Evolutionary conservation across 2,113 vertebrate species (phyloP).

Genomic region (Sula dactylatra): DNA sequence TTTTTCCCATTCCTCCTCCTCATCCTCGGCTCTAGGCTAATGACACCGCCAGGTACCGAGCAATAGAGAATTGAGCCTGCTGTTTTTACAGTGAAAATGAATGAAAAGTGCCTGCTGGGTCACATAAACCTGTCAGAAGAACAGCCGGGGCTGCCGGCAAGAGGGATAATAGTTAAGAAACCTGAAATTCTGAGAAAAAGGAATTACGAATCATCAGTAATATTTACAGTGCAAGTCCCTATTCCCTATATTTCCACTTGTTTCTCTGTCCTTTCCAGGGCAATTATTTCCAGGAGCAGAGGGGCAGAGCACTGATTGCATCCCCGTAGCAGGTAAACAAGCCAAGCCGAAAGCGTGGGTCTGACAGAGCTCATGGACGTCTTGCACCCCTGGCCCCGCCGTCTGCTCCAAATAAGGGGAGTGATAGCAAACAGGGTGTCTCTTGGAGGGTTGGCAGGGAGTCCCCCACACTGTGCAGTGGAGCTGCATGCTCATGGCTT

Average conservation of each 20-base stretch:
- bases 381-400: neutral
- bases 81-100: slow-evolving; percentile 48
- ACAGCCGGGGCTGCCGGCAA: neutral
- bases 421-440: neutral
- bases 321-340: neutral
- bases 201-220: slow-evolving; percentile 40
- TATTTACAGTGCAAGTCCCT: slow-evolving; percentile 9
- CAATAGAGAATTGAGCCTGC: neutral
- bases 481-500: neutral
- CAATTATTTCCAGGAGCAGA: neutral
- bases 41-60: neutral
- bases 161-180: slow-evolving; percentile 54
- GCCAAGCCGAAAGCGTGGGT: fast-evolving
- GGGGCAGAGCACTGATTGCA: neutral
- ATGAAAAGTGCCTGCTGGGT: slow-evolving; percentile 42
- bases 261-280: neutral
- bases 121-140: slow-evolving; percentile 53
- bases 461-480: neutral
- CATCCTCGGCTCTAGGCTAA: neutral
- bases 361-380: neutral
- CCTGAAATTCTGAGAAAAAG: slow-evolving; percentile 32
- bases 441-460: neutral
- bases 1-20: neutral
- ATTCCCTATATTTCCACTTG: neutral
- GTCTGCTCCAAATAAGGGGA: neutral